phyloP scores from a whole-genome alignment of 2,113 vertebrate species.

The Budorcas taxicolor region DNA sequence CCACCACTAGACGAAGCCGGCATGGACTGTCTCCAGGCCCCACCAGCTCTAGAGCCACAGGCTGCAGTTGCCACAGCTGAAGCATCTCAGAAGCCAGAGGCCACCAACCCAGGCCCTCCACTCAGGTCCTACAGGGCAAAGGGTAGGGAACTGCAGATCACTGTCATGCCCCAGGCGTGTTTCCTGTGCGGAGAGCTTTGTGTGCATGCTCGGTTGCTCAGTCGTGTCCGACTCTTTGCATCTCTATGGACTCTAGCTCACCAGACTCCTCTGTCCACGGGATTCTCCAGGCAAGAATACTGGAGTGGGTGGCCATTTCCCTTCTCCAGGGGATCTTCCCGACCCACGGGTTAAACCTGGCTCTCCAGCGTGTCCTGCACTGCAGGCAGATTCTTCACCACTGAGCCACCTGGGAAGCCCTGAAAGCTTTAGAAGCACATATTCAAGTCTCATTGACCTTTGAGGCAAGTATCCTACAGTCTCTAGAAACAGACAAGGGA shows the following conservation, averaged over 20 bases:
- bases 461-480: neutral
- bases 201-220: neutral
- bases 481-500: neutral
- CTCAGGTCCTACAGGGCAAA: neutral
- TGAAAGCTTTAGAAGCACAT: neutral
- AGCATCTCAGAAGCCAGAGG: neutral
- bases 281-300: neutral
- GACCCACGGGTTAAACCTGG: neutral
- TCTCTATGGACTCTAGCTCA: neutral
- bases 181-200: neutral
- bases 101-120: neutral
- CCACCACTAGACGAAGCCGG: neutral
- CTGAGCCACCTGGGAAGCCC: neutral
- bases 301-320: neutral
- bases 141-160: neutral
- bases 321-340: neutral
- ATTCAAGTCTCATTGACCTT: neutral
- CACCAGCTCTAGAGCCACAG: neutral
- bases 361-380: neutral
- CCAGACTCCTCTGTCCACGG: neutral
- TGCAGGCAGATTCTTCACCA: neutral
- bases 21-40: neutral
- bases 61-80: neutral
- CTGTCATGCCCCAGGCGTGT: neutral
- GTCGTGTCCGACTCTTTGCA: neutral